These are phyloP conservation scores for Microcebus jonahi DNA, from an alignment of 2,113 vertebrate genomes.

Conservation along the genomic window DNA sequence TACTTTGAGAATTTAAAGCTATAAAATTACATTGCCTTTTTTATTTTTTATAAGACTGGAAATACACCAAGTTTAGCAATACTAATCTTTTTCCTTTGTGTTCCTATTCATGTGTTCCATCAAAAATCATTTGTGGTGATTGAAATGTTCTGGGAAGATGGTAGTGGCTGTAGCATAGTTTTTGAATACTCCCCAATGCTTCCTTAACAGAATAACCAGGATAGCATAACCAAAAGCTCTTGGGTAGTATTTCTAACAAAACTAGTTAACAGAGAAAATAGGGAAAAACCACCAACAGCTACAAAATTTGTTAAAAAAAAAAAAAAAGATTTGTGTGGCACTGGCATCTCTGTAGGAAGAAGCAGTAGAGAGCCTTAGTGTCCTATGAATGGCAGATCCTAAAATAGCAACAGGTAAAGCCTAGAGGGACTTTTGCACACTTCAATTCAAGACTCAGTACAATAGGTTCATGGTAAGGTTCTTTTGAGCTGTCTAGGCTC, in stretches of 20 bases:
- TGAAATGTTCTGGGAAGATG: background rate
- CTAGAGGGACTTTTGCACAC: background rate
- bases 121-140: background rate
- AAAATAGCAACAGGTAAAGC: background rate
- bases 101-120: background rate
- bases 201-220: slow-evolving; percentile 15
- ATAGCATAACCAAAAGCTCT: background rate
- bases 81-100: background rate
- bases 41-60: slow-evolving; percentile 37
- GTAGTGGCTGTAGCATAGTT: background rate
- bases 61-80: background rate
- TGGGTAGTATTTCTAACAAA: background rate
- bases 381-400: background rate
- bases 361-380: background rate
- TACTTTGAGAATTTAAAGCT: slow-evolving; percentile 46
- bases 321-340: background rate
- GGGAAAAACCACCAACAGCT: background rate
- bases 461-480: background rate
- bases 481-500: background rate
- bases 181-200: background rate
- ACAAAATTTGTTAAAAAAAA: background rate
- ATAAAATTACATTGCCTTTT: slow-evolving; percentile 33
- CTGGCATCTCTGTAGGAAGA: background rate
- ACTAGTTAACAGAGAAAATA: background rate
- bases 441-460: background rate